These are phyloP conservation scores for Stylophora pistillata DNA, from an alignment of 64 coral and sea anemone species.

Conservation along the genomic window DNA sequence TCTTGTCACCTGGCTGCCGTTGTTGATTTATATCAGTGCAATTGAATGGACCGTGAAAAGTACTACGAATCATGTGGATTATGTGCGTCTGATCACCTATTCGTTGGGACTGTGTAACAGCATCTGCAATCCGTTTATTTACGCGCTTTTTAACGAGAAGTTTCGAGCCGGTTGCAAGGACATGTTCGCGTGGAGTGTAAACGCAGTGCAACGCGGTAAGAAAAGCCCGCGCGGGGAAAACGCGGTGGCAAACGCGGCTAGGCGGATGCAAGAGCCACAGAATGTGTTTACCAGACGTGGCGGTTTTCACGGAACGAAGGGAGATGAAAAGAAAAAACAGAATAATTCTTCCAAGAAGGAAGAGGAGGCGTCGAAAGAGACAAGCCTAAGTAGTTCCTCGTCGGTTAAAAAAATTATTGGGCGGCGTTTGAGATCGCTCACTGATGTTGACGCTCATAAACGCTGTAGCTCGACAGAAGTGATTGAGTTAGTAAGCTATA, in stretches of 20 bases:
- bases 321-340: background rate
- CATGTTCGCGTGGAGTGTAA: slow-evolving; percentile 30
- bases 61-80: slow-evolving; percentile 24
- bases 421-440: background rate
- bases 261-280: background rate
- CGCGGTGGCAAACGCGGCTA: background rate
- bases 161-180: slow-evolving; percentile 87
- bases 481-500: background rate
- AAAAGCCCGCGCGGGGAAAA: background rate
- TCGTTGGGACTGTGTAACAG: slow-evolving; percentile 75
- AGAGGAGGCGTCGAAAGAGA: background rate
- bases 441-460: too few relatives aligned
- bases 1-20: slow-evolving; percentile 79
- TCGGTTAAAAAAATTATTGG: background rate
- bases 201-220: background rate
- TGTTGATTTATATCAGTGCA: slow-evolving; percentile 75
- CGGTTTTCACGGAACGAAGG: slow-evolving; percentile 26
- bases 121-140: slow-evolving; percentile 79
- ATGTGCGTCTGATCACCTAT: slow-evolving; percentile 69
- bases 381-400: background rate
- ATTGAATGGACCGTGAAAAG: slow-evolving; percentile 54
- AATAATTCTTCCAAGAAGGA: background rate
- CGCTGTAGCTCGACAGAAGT: background rate
- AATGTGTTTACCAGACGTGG: slow-evolving; percentile 1
- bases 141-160: slow-evolving; percentile 79